These are phyloP conservation scores for Diplogasteroides magnus DNA, from an alignment of 1,140 invertebrate species.

Conservation along the genomic window DNA sequence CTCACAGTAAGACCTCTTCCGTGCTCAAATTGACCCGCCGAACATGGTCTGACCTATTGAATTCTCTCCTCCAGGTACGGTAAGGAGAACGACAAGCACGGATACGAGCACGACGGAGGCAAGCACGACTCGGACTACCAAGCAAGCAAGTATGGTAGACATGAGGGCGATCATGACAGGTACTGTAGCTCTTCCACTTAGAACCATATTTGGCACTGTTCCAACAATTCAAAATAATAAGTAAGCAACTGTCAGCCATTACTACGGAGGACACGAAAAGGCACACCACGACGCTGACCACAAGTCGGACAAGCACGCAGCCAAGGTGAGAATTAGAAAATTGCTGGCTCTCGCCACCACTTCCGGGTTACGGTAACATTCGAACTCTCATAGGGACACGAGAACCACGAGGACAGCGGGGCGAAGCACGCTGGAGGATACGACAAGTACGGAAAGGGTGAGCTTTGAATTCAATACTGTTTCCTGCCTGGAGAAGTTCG, in stretches of 20 bases:
- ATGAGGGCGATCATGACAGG: not conserved
- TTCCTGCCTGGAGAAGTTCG: too few species aligned
- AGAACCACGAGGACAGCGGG: not conserved
- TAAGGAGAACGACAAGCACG: not conserved
- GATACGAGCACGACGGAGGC: not conserved
- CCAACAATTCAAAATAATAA: too few species aligned
- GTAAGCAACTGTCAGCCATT: not conserved
- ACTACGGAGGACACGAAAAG: not conserved
- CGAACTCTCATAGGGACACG: not conserved
- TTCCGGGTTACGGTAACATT: not conserved
- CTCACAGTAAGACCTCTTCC: not conserved
- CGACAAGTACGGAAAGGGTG: not conserved
- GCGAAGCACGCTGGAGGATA: not conserved
- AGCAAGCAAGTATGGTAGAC: not conserved
- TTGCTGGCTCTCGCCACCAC: not conserved
- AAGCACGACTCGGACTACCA: not conserved
- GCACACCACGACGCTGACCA: not conserved
- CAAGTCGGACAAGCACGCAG: not conserved
- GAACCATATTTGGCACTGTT: not conserved
- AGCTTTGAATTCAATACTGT: constrained; percentile 61
- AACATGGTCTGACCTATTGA: not conserved
- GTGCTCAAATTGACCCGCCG: not conserved
- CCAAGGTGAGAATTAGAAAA: not conserved
- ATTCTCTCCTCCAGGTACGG: not conserved
- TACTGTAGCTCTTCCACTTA: not conserved